Conservation (phyloP, 2,113 vertebrate genomes). For the Picathartes gymnocephalus region DNA sequence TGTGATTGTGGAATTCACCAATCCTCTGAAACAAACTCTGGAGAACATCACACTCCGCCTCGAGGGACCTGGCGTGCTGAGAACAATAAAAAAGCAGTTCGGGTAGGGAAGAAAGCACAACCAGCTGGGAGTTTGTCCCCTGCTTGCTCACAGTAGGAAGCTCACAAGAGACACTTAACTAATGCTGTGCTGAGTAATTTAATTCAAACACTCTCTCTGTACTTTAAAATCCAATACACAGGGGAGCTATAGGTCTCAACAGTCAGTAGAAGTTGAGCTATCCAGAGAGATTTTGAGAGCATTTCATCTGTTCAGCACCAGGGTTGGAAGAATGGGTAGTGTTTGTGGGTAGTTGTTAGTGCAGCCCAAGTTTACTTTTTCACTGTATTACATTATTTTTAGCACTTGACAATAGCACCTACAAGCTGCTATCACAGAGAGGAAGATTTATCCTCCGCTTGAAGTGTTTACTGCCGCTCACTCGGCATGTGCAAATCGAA, state of each 20-base stretch:
- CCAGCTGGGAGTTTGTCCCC: neutral
- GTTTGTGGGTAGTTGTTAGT: neutral
- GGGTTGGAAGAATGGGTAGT: neutral
- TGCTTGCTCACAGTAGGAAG: neutral
- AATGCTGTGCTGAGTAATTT: neutral
- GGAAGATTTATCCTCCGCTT: neutral
- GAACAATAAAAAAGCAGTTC: slow-evolving; percentile 75
- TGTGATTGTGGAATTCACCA: slow-evolving; percentile 85
- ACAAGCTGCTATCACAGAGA: neutral
- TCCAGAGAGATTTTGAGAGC: neutral
- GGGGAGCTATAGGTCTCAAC: neutral
- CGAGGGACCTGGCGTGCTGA: slow-evolving; percentile 83
- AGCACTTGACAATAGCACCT: slow-evolving; percentile 9
- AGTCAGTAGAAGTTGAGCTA: neutral
- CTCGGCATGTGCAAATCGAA: neutral
- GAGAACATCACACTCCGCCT: slow-evolving; percentile 77
- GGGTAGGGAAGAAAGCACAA: slow-evolving; percentile 67
- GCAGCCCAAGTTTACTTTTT: neutral
- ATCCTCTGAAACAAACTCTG: slow-evolving; percentile 81
- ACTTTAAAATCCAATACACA: neutral
- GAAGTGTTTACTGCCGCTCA: neutral
- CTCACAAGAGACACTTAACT: neutral
- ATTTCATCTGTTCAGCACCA: neutral
- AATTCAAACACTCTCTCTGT: neutral
- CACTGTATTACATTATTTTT: slow-evolving; percentile 9